These are phyloP conservation scores for Flexamia atlantica DNA, from an alignment of 2,888 invertebrate genomes.

Conservation along the genomic window DNA sequence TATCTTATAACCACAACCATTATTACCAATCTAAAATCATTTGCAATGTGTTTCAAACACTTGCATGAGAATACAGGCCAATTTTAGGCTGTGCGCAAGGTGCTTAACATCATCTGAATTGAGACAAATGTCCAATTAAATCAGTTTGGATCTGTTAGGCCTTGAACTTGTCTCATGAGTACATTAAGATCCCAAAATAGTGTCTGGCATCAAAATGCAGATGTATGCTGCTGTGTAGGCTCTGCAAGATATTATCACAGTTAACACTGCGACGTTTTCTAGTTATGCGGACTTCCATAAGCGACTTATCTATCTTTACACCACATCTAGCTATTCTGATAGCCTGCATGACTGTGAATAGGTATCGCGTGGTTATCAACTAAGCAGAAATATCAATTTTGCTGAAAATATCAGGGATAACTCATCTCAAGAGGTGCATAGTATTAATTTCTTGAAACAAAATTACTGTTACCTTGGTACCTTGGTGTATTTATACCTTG, in stretches of 20 bases:
- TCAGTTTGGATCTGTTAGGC: conserved; percentile 6
- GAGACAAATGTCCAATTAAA: conserved; percentile 22
- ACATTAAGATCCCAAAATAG: conserved; percentile 39
- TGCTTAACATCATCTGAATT: background rate
- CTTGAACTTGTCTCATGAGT: conserved; percentile 39
- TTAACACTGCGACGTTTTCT: conserved; percentile 23
- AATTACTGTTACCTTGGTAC: too few relatives aligned
- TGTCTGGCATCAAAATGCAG: conserved; percentile 37
- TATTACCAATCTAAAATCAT: too few relatives aligned
- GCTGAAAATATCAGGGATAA: conserved; percentile 1
- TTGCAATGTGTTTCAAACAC: too few relatives aligned
- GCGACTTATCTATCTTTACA: conserved; percentile 24
- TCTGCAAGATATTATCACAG: conserved; percentile 11
- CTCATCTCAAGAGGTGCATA: background rate
- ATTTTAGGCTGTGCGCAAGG: background rate
- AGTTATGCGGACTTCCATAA: background rate
- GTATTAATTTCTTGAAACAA: too few relatives aligned
- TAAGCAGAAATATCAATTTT: background rate
- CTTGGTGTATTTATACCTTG: too few relatives aligned
- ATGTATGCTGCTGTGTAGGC: conserved; percentile 31
- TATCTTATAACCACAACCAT: too few relatives aligned
- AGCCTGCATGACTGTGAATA: conserved; percentile 20
- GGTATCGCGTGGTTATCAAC: background rate
- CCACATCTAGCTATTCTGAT: background rate
- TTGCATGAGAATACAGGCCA: background rate